Evolutionary conservation across 2,113 vertebrate genomes (phyloP), one percentile per base, ranked within the genome.

Genomic region (Mesocricetus auratus): DNA sequence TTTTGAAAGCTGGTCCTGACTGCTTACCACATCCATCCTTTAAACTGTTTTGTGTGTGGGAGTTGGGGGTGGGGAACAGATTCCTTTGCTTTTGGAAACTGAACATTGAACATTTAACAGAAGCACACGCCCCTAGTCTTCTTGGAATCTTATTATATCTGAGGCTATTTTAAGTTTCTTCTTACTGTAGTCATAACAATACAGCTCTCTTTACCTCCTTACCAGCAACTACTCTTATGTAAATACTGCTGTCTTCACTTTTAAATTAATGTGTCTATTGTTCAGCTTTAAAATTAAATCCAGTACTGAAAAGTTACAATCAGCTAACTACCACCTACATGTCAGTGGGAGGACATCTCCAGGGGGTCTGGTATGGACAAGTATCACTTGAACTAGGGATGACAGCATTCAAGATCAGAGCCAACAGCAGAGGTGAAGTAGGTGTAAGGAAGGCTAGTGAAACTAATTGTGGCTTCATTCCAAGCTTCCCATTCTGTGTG

Each of bases 241-340:
- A 86, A 96, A 87, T 66, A 92, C 45, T 45, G 19, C 13, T 66
- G 60, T 22, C 17, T 94, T 96, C 33, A 60, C 47, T 94, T 90
- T 31, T 68, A 68, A 91, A 89, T 79, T 94, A 58, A 75, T 89
- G 47, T 12, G 73, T 36, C 68, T 85, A 50, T 73, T 83, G 36
- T 86, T 93, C 50, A 58, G 66, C 11, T 64, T 93, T 75, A 75
- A 91, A 94, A 96, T 94, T 89, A 68, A 94, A 77, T 73, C 90
- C 42, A 89, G 17, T 64, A 50, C 66, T 39, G 24, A 69, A 89
- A 75, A 68, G 21, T 79, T 78, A n/a, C 42, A 77, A 96, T 94
- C 83, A 89, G 56, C 5, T 71, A 26, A 62, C 77, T 66, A 73
- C 29, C 29, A 15, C 13, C 86, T 81, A 33, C 50, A 22, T 6